These are phyloP conservation scores for Tenualosa thibaudeaui DNA, from an alignment of 2,797 vertebrate genomes.

Conservation along the genomic window DNA sequence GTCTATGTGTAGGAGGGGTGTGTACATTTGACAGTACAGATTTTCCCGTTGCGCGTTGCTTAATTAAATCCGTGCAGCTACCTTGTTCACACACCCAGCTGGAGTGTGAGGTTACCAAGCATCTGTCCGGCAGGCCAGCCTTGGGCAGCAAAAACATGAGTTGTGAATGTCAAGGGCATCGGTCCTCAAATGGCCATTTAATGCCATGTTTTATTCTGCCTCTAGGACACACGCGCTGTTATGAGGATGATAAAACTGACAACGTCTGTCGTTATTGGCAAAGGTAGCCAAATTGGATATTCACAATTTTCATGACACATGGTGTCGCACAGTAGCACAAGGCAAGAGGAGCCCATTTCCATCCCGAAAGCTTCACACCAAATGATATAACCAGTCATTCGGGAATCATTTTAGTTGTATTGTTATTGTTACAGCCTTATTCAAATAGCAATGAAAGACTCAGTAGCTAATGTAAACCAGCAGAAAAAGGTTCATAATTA, in stretches of 20 bases:
- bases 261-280: conserved; percentile 23
- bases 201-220: conserved; percentile 23
- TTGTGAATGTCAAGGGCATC: conserved; percentile 20
- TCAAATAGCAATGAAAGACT: not conserved
- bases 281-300: conserved; percentile 10
- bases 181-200: conserved; percentile 18
- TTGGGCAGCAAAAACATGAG: not conserved
- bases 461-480: not conserved
- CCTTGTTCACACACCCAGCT: conserved; percentile 65
- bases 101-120: conserved; percentile 31
- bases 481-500: not conserved
- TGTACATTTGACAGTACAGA: conserved; percentile 10
- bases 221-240: not conserved
- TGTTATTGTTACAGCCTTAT: conserved; percentile 1
- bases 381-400: not conserved
- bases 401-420: not conserved
- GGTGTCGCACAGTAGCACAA: conserved; percentile 17
- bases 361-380: not conserved
- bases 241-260: conserved; percentile 1
- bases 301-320: conserved; percentile 7
- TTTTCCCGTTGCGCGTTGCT: not conserved
- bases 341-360: not conserved
- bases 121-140: not conserved
- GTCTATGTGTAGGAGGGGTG: not conserved
- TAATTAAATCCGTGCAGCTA: conserved; percentile 42